Evolutionary conservation across 2,113 vertebrate genomes (phyloP).

Genomic region (Lichenostomus cassidix): DNA sequence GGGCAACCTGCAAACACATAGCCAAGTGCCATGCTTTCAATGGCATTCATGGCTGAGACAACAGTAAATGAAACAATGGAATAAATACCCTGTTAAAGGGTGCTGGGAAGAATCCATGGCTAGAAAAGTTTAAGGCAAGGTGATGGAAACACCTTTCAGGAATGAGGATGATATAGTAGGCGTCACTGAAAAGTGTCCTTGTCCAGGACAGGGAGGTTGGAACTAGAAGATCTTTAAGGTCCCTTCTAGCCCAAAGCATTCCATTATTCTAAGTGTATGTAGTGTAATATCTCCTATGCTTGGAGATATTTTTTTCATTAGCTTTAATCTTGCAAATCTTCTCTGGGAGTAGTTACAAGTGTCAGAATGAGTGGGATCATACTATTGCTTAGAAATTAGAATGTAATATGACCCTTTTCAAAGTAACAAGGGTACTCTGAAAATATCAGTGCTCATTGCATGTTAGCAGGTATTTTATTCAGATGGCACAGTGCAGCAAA

Average conservation of each 20-base stretch:
- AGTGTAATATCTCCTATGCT: no score
- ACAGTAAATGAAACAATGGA: background rate
- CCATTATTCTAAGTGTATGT: background rate
- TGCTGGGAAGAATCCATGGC: background rate
- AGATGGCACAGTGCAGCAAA: background rate
- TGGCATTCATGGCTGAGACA: background rate
- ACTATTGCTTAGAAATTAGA: background rate
- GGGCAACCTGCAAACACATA: background rate
- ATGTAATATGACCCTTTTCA: background rate
- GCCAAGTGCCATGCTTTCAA: background rate
- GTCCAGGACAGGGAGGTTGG: no score
- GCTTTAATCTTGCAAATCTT: background rate
- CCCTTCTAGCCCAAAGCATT: background rate
- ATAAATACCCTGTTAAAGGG: background rate
- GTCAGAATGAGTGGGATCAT: background rate
- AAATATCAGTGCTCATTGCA: background rate
- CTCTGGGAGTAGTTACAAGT: background rate
- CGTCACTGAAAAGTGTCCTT: background rate
- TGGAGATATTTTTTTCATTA: background rate
- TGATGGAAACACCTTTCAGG: background rate
- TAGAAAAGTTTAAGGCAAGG: background rate
- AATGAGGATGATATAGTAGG: background rate
- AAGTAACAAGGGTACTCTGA: background rate
- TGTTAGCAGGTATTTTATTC: background rate
- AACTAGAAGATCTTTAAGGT: background rate